Percentiles rank a stretch among this genome's conserved stretches.
phyloP scores from a whole-genome alignment of 2,113 vertebrate species.

The Alouatta palliata region DNA sequence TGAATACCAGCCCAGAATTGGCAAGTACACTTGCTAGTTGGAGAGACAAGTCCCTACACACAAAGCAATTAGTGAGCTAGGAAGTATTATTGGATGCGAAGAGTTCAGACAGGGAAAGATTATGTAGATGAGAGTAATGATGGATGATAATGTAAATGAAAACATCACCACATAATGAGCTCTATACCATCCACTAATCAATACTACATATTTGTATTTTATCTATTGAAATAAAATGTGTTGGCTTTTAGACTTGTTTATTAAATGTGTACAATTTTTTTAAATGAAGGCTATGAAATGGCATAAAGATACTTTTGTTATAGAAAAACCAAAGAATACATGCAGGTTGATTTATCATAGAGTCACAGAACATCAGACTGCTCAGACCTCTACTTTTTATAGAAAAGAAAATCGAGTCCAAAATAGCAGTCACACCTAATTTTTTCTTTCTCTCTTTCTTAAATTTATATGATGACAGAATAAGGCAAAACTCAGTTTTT shows the following conservation, averaged over 20 bases:
- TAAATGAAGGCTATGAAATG: neutral
- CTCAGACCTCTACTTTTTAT: neutral
- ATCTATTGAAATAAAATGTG: neutral
- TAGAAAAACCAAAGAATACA: neutral
- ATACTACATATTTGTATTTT: neutral
- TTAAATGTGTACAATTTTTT: neutral
- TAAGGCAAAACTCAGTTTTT: neutral
- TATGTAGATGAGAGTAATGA: neutral
- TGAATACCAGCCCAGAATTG: neutral
- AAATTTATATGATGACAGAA: neutral
- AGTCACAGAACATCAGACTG: neutral
- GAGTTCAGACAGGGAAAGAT: neutral
- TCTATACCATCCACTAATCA: neutral
- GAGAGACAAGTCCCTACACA: neutral
- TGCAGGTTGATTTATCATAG: conserved; percentile 10
- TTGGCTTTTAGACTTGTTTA: neutral
- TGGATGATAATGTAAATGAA: neutral
- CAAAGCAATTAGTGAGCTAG: neutral
- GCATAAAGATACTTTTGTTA: neutral
- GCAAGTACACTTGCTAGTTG: neutral
- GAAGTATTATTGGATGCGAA: neutral
- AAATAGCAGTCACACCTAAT: neutral
- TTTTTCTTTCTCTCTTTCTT: neutral
- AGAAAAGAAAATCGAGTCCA: neutral
- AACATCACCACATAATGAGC: neutral